These are phyloP conservation scores for Amblyopsis hoosieri DNA, from an alignment of 2,797 vertebrate genomes.

Conservation along the genomic window DNA sequence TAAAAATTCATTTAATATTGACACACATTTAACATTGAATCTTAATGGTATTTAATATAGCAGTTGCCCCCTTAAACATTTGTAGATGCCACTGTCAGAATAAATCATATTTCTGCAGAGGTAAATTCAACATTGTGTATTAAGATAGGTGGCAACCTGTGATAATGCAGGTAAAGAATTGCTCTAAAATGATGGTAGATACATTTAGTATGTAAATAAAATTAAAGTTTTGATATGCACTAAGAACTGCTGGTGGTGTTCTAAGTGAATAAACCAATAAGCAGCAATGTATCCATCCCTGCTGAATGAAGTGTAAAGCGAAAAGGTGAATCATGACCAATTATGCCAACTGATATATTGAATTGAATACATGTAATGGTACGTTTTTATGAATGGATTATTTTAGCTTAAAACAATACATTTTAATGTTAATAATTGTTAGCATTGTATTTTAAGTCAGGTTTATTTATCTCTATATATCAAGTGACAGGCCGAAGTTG, in stretches of 20 bases:
- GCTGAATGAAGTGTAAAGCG: conserved; percentile 11
- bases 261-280: conserved; percentile 5
- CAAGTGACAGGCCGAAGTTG: too few species aligned
- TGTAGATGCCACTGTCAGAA: too few species aligned
- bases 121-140: conserved; percentile 6
- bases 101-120: not conserved
- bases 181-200: not conserved
- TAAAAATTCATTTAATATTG: too few species aligned
- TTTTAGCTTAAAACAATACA: too few species aligned
- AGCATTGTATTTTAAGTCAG: too few species aligned
- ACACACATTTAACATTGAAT: too few species aligned
- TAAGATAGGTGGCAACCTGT: conserved; percentile 55
- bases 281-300: not conserved
- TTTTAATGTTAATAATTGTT: too few species aligned
- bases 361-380: conserved; percentile 5
- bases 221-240: not conserved
- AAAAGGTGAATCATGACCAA: conserved; percentile 1
- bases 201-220: too few species aligned
- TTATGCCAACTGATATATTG: not conserved
- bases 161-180: conserved; percentile 18
- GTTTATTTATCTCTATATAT: too few species aligned
- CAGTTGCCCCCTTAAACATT: too few species aligned
- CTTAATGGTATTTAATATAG: too few species aligned
- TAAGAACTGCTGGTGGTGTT: not conserved
- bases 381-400: not conserved